These are phyloP conservation scores for Nicator chloris DNA, from an alignment of 2,113 vertebrate species.

Conservation along the genomic window DNA sequence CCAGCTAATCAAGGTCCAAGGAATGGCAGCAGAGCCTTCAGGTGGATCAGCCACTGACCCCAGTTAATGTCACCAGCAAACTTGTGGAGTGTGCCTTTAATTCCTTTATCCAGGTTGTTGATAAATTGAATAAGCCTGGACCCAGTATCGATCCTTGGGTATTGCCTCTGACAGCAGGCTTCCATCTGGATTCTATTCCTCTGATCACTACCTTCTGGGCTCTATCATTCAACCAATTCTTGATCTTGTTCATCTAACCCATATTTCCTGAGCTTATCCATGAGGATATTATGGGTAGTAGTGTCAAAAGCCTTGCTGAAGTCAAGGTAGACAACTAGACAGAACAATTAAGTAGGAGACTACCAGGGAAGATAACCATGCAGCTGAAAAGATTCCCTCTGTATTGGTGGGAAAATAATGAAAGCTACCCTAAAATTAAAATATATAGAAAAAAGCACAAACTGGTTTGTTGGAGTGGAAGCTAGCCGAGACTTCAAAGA, in stretches of 20 bases:
- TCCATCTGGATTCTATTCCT: background rate
- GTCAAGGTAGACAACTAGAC: background rate
- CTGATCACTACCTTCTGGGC: background rate
- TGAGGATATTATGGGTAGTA: background rate
- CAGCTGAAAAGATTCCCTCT: background rate
- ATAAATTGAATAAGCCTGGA: background rate
- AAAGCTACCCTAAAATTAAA: background rate
- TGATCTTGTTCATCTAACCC: background rate
- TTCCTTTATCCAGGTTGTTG: background rate
- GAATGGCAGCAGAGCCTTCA: background rate
- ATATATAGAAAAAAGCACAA: background rate
- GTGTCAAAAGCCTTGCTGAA: background rate
- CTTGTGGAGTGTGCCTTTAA: background rate
- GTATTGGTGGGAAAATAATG: background rate
- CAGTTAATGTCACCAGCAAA: background rate
- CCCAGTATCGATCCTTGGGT: background rate
- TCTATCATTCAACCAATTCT: background rate
- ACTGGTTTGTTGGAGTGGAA: background rate
- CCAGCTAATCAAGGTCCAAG: background rate
- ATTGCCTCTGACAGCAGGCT: background rate
- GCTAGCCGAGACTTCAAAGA: background rate
- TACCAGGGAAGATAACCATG: background rate
- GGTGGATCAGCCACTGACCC: background rate
- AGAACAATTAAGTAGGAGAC: background rate
- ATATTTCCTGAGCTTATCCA: background rate